A percentile compares a stretch with the other conserved stretches of the same genome.
phyloP scores from a whole-genome alignment of 2,888 invertebrate species.

The Luffia ferchaultella region DNA sequence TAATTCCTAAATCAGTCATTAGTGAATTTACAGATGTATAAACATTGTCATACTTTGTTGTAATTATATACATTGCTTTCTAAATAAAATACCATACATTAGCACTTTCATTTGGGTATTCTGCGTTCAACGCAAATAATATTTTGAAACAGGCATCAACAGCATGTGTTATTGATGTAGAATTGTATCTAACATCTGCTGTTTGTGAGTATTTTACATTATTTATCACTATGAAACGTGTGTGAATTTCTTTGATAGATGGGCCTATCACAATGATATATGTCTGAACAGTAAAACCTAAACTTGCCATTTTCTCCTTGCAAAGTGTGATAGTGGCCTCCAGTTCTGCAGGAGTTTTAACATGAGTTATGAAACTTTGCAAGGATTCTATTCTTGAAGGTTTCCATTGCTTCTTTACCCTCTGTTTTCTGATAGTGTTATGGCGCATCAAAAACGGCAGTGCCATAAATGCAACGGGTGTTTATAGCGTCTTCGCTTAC shows the following conservation, averaged over 20 bases:
- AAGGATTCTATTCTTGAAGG: neutral
- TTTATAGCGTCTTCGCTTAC: neutral
- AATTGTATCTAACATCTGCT: neutral
- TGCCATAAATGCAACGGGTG: neutral
- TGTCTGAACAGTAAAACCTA: neutral
- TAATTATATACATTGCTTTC: constrained; percentile 1
- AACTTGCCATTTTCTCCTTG: neutral
- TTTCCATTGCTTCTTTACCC: neutral
- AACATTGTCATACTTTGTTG: neutral
- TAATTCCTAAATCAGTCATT: neutral
- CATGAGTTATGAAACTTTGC: neutral
- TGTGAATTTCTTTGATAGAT: neutral
- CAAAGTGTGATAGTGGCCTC: neutral
- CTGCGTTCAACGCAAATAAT: neutral
- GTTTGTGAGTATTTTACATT: neutral
- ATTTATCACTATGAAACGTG: neutral
- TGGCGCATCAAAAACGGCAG: neutral
- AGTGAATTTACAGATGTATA: neutral
- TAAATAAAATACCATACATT: neutral
- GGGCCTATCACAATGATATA: constrained; percentile 1
- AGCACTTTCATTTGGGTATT: neutral
- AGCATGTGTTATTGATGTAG: neutral
- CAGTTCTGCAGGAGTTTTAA: neutral
- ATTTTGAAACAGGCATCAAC: constrained; percentile 3
- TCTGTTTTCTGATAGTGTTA: neutral